A percentile compares a stretch with the other conserved stretches of the same genome.
Evolutionary conservation across 2,888 invertebrate species (phyloP).

Genomic region (Rhodophaea formosa): DNA sequence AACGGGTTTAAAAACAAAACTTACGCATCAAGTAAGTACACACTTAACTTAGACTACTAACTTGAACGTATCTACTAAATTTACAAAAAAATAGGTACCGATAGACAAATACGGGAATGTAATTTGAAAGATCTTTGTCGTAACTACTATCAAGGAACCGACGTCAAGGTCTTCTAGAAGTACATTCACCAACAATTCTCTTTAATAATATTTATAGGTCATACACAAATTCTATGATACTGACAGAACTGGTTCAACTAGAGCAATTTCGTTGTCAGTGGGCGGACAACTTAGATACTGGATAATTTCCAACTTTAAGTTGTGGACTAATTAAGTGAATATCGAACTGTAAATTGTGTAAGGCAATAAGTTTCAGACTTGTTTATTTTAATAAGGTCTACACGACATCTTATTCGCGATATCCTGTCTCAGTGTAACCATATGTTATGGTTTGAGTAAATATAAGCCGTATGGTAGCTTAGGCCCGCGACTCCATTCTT

Average conservation of each 20-base stretch:
- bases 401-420: background rate
- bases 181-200: conserved; percentile 14
- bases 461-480: no score
- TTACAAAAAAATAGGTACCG: background rate
- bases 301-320: background rate
- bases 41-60: no score
- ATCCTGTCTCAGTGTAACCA: no score
- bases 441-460: no score
- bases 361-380: background rate
- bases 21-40: no score
- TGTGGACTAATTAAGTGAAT: background rate
- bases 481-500: no score
- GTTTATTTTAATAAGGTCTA: background rate
- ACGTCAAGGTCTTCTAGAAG: background rate
- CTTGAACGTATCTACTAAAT: background rate
- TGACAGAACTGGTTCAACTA: conserved; percentile 13
- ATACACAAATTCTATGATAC: conserved; percentile 9
- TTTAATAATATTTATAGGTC: conserved; percentile 17
- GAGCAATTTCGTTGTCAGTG: conserved; percentile 18
- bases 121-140: background rate
- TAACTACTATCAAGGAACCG: background rate
- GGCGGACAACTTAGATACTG: background rate
- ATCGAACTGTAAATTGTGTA: background rate
- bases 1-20: no score
- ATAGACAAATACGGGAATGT: background rate